These are phyloP conservation scores for Osmerus eperlanus DNA, from an alignment of 2,113 vertebrate species.

Conservation along the genomic window DNA sequence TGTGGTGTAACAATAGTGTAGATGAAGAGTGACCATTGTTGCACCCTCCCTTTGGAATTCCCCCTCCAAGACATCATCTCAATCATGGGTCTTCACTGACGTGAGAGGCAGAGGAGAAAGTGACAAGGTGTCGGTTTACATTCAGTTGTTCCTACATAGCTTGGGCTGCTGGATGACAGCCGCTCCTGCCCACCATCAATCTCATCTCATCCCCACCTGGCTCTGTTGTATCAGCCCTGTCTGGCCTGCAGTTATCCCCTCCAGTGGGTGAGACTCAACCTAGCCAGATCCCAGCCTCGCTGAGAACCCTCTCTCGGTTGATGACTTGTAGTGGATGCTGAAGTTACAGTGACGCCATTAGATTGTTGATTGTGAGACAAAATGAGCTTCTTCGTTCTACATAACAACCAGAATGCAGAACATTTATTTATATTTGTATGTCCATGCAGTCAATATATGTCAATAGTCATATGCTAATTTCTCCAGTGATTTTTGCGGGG, in stretches of 20 bases:
- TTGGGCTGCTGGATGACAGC: slow-evolving; percentile 6
- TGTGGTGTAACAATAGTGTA: too few species aligned
- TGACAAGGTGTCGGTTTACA: slow-evolving; percentile 7
- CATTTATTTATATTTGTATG: too few species aligned
- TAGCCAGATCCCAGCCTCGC: not conserved
- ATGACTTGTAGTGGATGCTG: not conserved
- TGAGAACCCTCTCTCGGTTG: not conserved
- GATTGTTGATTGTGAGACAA: too few species aligned
- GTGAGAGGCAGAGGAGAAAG: not conserved
- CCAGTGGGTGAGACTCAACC: not conserved
- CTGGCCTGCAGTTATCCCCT: not conserved
- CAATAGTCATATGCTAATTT: too few species aligned
- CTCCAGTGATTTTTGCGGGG: too few species aligned
- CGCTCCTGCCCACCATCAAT: not conserved
- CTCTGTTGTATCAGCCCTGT: not conserved
- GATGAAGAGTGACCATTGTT: too few species aligned
- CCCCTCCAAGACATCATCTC: not conserved
- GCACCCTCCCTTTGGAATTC: not conserved
- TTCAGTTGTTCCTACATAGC: not conserved
- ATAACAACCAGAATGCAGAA: too few species aligned
- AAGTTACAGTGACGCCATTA: too few species aligned
- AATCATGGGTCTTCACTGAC: not conserved
- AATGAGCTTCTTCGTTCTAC: too few species aligned
- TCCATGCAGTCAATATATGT: too few species aligned
- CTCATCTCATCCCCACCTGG: not conserved